phyloP scores from a whole-genome alignment of 2,888 invertebrate genomes.

The Oxyteleia sp. region DNA sequence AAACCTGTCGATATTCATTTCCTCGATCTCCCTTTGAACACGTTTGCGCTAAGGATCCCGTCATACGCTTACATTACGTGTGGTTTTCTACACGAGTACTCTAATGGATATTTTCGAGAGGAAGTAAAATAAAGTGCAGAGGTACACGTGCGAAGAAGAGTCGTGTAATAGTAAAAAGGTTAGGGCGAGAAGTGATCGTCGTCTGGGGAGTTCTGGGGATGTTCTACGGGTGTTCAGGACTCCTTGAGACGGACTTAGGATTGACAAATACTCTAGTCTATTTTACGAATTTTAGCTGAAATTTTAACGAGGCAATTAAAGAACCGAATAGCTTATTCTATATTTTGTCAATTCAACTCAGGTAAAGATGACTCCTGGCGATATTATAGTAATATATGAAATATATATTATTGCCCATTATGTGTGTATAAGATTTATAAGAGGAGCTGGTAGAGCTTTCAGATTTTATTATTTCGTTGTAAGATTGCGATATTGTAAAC shows the following conservation, averaged over 20 bases:
- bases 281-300: constrained; percentile 32
- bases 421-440: constrained; percentile 49
- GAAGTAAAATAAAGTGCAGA: too few relatives aligned
- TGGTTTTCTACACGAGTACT: constrained; percentile 34
- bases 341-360: constrained; percentile 58
- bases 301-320: constrained; percentile 25
- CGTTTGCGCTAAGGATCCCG: not conserved
- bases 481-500: constrained; percentile 16
- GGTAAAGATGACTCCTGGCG: constrained; percentile 33
- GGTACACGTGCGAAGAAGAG: too few relatives aligned
- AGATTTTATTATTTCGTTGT: constrained; percentile 39
- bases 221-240: constrained; percentile 16
- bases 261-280: constrained; percentile 43
- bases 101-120: constrained; percentile 16
- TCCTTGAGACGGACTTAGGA: not conserved
- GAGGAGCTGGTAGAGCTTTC: constrained; percentile 32
- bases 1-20: constrained; percentile 32
- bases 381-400: too few relatives aligned
- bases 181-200: too few relatives aligned
- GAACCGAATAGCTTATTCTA: constrained; percentile 52
- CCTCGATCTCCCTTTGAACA: constrained; percentile 24
- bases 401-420: constrained; percentile 29
- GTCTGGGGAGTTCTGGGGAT: constrained; percentile 3
- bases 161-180: too few relatives aligned
- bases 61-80: constrained; percentile 21